Conservation (phyloP, 2,113 vertebrate species). For the Ptyas mucosa region DNA sequence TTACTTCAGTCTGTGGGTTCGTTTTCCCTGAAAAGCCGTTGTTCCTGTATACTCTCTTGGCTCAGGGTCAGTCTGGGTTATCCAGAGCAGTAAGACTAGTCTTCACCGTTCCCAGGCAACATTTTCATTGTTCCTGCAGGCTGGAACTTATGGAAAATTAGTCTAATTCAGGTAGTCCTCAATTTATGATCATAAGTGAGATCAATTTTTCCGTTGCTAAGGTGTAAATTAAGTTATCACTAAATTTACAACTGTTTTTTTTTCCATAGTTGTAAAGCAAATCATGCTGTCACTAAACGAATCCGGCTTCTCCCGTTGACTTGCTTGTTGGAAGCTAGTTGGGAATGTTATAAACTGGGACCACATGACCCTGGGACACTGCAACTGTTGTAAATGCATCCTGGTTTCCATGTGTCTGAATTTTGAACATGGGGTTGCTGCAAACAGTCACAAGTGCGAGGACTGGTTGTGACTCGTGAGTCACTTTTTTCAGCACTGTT, state of each 20-base stretch:
- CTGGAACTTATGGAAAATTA: neutral
- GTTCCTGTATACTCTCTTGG: neutral
- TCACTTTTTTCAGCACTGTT: neutral
- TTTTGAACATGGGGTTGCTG: neutral
- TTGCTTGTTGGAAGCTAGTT: neutral
- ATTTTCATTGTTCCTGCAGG: neutral
- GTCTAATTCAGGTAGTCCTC: neutral
- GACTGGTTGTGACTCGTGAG: neutral
- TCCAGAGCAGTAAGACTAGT: neutral
- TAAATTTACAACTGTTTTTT: neutral
- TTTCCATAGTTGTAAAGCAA: neutral
- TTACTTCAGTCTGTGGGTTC: slow-evolving; percentile 16
- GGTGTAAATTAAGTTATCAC: neutral
- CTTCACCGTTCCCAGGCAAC: neutral
- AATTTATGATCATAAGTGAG: neutral
- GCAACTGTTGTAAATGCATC: neutral
- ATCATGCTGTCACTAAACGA: neutral
- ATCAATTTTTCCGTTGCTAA: neutral
- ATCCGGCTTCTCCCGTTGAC: neutral
- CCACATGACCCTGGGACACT: neutral
- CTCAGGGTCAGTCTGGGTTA: accelerated
- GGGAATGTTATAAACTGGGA: neutral
- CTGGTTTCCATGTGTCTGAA: neutral
- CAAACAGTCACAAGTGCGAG: neutral
- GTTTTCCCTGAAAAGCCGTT: neutral